A percentile compares a stretch with the other conserved stretches of the same genome.
Evolutionary conservation across 2,113 vertebrate species (phyloP).

Genomic region (Upupa epops): DNA sequence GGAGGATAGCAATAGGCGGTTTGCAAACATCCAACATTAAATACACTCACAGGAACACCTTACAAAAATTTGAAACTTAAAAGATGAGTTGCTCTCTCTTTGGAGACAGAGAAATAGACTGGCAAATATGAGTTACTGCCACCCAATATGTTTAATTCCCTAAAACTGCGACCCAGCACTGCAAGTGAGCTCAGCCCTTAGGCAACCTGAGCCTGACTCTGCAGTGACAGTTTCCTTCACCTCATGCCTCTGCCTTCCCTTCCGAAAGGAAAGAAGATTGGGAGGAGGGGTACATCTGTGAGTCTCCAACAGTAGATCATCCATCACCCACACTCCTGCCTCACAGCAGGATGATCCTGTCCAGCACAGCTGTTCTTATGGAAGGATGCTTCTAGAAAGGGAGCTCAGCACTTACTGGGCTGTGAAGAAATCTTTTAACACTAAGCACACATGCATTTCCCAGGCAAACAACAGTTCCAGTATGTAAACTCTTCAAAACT

Average conservation of each 20-base stretch:
- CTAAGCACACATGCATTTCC: not conserved
- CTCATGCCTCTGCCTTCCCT: not conserved
- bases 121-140: not conserved
- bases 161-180: not conserved
- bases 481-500: not conserved
- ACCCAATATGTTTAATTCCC: not conserved
- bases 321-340: not conserved
- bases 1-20: not conserved
- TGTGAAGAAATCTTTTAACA: not conserved
- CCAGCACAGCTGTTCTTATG: not conserved
- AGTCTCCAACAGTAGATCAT: not conserved
- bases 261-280: not conserved
- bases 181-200: not conserved
- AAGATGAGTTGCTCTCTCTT: slow-evolving; percentile 33
- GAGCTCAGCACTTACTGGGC: not conserved
- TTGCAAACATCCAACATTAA: slow-evolving; percentile 37
- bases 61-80: slow-evolving; percentile 30
- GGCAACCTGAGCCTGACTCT: not conserved
- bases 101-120: slow-evolving; percentile 15
- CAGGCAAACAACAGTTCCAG: not conserved
- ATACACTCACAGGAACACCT: slow-evolving; percentile 4
- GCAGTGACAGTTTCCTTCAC: not conserved
- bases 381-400: not conserved
- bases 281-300: not conserved
- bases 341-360: not conserved